Base-by-base conservation (phyloP, 1,140 invertebrate species). In the Polypedilum vanderplanki region DNA sequence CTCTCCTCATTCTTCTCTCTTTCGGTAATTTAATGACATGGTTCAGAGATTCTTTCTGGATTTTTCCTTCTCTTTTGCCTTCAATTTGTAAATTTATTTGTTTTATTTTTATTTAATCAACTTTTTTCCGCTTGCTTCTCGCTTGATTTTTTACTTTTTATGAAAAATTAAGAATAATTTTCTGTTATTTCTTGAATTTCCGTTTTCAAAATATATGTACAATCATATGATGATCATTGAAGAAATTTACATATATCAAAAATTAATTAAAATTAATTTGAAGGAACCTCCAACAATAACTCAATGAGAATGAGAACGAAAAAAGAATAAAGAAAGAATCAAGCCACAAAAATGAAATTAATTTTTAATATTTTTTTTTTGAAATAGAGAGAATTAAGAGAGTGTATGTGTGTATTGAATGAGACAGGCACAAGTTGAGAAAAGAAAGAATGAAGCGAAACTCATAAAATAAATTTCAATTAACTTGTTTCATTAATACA, bases 401-500 rank as follows among this genome's bases (percentile, higher is more conserved):
- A 20, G 17, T 18, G 9, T 18, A 20, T 18, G 18, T 9, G 9
- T 9, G 17, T 18, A 20, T 9, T 22, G 20, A 17, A 9, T 57
- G 20, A 10, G 65, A 10, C 7, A 20, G 20, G 65, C n/a, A 70
- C n/a, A 70, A 70, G 65, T 20, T 4, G 65, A 70, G 20, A 17
- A 70, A 18, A 22, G 46, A 57, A 57, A 18, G 17, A 20, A 20
- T 70, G 65, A 70, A 70, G 65, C n/a, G 5, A 70, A 57, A 57
- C 46, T 70, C 65, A 70, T 70, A 70, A 70, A 70, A 70, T 70
- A 70, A 70, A 70, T 70, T 70, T 70, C 65, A 70, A 70, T 70
- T 70, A 70, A 70, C 65, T 70, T 70, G 65, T 70, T 70, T 70
- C 65, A 70, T 70, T 70, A 70, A 70, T 70, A 70, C 65, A 70